Percentiles rank a stretch among this genome's conserved stretches.
phyloP scores from a whole-genome alignment of 1,140 invertebrate species.

The Drosophila ironensis region DNA sequence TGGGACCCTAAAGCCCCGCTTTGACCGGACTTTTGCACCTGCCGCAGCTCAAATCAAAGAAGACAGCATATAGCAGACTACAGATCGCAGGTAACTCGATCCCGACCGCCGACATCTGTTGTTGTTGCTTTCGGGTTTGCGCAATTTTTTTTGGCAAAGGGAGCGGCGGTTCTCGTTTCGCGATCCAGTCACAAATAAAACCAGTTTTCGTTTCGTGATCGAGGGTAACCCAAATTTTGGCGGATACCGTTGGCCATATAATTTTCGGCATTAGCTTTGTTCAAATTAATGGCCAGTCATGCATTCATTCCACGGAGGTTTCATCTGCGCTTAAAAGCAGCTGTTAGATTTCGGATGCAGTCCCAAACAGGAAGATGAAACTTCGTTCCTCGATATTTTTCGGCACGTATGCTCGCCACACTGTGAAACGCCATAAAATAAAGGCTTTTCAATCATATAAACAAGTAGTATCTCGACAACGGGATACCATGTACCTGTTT shows the following conservation, averaged over 20 bases:
- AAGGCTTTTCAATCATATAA: neutral
- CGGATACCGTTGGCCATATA: slow-evolving; percentile 69
- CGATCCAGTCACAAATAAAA: slow-evolving; percentile 32
- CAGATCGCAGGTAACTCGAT: slow-evolving; percentile 62
- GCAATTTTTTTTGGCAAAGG: slow-evolving; percentile 6
- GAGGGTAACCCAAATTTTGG: slow-evolving; percentile 73
- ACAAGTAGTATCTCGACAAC: too few relatives aligned
- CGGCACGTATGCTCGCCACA: slow-evolving; percentile 35
- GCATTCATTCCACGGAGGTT: slow-evolving; percentile 18
- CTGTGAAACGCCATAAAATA: too few relatives aligned
- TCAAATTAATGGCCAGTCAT: slow-evolving; percentile 62
- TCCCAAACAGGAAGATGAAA: slow-evolving; percentile 31
- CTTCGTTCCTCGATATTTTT: slow-evolving; percentile 34
- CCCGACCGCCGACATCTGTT: slow-evolving; percentile 63
- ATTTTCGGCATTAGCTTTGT: slow-evolving; percentile 72
- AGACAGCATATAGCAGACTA: slow-evolving; percentile 22
- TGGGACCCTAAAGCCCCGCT: slow-evolving; percentile 29
- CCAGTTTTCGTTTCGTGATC: slow-evolving; percentile 13
- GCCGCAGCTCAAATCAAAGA: slow-evolving; percentile 67
- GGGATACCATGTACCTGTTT: too few relatives aligned
- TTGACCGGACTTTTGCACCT: slow-evolving; percentile 67
- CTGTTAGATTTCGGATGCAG: slow-evolving; percentile 64
- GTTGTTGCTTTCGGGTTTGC: slow-evolving; percentile 29
- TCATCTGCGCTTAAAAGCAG: slow-evolving; percentile 52
- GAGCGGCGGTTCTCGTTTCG: slow-evolving; percentile 20